Conservation (phyloP, 2,888 invertebrate species). For the Notodonta dromedarius region DNA sequence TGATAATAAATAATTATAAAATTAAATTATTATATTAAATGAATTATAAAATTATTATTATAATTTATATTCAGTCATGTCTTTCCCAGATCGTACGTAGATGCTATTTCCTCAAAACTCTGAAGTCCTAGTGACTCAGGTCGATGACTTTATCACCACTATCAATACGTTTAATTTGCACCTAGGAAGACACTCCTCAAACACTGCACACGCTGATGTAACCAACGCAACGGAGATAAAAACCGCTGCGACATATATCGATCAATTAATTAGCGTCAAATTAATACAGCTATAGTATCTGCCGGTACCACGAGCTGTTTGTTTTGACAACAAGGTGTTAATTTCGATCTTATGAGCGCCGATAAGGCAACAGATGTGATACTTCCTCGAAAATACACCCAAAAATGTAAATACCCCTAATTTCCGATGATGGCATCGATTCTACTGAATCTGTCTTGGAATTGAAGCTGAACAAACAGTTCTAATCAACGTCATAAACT, state of each 20-base stretch:
- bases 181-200: slow-evolving; percentile 6
- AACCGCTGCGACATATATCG: background rate
- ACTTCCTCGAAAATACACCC: slow-evolving; percentile 25
- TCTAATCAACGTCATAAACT: background rate
- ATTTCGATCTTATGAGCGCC: slow-evolving; percentile 16
- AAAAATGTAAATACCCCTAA: background rate
- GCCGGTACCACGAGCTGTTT: slow-evolving; percentile 10
- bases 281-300: background rate
- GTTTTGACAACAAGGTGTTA: slow-evolving; percentile 22
- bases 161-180: background rate
- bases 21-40: too few species aligned
- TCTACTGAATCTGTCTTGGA: slow-evolving; percentile 1
- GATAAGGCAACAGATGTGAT: slow-evolving; percentile 1
- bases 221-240: background rate
- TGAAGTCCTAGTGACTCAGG: background rate
- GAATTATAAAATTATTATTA: too few species aligned
- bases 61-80: too few species aligned
- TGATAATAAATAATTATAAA: too few species aligned
- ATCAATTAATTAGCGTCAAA: background rate
- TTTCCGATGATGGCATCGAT: slow-evolving; percentile 7
- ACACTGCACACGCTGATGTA: background rate
- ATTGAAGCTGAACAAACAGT: background rate
- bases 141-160: background rate
- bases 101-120: background rate
- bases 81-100: background rate